A percentile compares a stretch with the other conserved stretches of the same genome.
Evolutionary conservation across 2,113 vertebrate species (phyloP).

Genomic region (Hippocampus comes): DNA sequence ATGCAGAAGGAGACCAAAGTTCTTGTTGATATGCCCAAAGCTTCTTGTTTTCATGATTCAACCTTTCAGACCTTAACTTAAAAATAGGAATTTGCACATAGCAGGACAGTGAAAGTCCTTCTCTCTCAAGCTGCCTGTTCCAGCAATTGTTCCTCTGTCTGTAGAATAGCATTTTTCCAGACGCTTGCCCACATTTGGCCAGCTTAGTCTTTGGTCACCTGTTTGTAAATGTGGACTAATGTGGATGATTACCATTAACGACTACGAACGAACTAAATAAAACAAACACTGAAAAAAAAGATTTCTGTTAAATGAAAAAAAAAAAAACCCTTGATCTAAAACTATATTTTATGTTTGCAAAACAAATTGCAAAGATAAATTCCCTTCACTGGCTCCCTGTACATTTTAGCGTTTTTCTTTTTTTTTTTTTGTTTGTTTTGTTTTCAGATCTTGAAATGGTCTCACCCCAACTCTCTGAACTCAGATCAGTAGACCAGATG

Average conservation of each 20-base stretch:
- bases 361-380: too few species aligned
- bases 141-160: constrained; percentile 25
- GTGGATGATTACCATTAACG: not conserved
- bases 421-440: too few species aligned
- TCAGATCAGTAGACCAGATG: too few species aligned
- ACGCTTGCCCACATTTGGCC: constrained; percentile 18
- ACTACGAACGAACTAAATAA: too few species aligned
- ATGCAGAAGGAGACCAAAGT: constrained; percentile 2
- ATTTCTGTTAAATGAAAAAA: too few species aligned
- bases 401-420: too few species aligned
- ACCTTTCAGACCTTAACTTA: not conserved
- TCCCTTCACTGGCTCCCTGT: too few species aligned
- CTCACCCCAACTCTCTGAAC: too few species aligned
- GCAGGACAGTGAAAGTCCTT: not conserved
- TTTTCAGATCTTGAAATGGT: too few species aligned
- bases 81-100: constrained; percentile 1
- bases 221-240: constrained; percentile 17
- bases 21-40: constrained; percentile 1
- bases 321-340: too few species aligned
- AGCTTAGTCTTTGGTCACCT: not conserved
- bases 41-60: not conserved
- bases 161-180: constrained; percentile 26
- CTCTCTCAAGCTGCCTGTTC: not conserved
- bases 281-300: too few species aligned
- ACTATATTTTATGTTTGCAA: too few species aligned